These are phyloP conservation scores for Nothura maculosa DNA, from an alignment of 2,797 vertebrate genomes.

Conservation along the genomic window DNA sequence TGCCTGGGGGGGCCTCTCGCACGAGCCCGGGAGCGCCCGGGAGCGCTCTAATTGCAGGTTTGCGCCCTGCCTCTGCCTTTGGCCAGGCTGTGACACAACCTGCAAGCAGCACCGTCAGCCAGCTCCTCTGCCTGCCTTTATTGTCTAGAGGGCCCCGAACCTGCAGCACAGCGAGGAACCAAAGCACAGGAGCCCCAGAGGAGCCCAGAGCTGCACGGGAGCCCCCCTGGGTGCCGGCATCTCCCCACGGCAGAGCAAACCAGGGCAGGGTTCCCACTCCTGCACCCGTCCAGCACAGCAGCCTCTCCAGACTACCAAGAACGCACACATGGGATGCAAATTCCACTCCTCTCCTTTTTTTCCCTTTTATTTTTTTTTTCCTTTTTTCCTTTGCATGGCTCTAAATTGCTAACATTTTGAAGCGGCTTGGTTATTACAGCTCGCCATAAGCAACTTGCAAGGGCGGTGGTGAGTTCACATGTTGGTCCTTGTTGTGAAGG, in stretches of 20 bases:
- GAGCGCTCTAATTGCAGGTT: no score
- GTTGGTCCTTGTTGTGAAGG: not conserved
- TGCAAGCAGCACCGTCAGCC: not conserved
- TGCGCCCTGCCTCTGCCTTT: no score
- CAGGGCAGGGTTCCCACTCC: not conserved
- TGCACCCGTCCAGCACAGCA: not conserved
- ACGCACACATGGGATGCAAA: rapidly evolving
- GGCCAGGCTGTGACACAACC: rapidly evolving
- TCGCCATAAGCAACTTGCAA: not conserved
- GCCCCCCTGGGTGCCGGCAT: not conserved
- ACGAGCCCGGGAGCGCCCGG: no score
- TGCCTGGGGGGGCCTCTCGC: not conserved
- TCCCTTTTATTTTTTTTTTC: not conserved
- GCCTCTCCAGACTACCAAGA: no score
- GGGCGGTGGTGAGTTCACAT: rapidly evolving
- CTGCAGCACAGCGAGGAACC: rapidly evolving
- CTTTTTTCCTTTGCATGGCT: rapidly evolving
- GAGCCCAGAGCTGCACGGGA: not conserved
- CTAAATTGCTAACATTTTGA: not conserved
- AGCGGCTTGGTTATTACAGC: not conserved
- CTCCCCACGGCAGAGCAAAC: rapidly evolving
- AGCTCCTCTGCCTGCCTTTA: not conserved
- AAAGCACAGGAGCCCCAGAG: not conserved
- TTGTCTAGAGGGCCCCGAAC: rapidly evolving
- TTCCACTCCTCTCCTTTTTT: not conserved